Conservation (phyloP, 2,797 vertebrate genomes). For the Rhinoraja longicauda region DNA sequence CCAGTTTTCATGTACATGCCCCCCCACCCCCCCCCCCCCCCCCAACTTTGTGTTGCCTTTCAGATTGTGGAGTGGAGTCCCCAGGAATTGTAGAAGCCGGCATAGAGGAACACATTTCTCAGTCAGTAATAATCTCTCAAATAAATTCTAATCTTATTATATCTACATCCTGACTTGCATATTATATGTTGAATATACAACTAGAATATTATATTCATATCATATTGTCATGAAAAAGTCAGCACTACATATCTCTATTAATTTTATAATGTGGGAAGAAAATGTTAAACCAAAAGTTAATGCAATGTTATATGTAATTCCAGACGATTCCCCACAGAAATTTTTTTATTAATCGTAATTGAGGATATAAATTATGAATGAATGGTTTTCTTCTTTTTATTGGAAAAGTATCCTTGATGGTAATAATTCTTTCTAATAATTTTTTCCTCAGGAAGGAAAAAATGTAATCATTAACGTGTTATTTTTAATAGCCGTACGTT, state of each 20-base stretch:
- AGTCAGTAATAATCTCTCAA: constrained; percentile 24
- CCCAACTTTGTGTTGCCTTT: not conserved
- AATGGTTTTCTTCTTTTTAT: constrained; percentile 88
- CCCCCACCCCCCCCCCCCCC: not conserved
- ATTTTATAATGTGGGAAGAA: constrained; percentile 97
- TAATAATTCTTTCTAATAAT: constrained; percentile 94
- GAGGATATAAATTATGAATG: constrained; percentile 99
- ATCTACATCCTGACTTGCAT: constrained; percentile 28
- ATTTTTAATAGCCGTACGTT: constrained; percentile 32
- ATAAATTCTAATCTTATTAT: constrained; percentile 37
- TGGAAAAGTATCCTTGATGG: constrained; percentile 90
- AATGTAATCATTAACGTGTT: constrained; percentile 38
- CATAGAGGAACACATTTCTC: not conserved
- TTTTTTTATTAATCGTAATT: constrained; percentile 99
- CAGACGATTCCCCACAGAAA: constrained; percentile 85
- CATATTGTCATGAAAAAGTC: constrained; percentile 99
- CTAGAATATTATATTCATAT: constrained; percentile 99
- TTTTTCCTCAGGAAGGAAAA: constrained; percentile 48
- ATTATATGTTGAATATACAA: constrained; percentile 49
- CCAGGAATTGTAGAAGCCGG: not conserved
- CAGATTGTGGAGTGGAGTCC: not conserved
- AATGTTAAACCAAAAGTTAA: constrained; percentile 99
- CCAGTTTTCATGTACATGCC: not conserved
- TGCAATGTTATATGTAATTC: constrained; percentile 97
- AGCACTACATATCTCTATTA: constrained; percentile 98